phyloP scores from a whole-genome alignment of 2,113 vertebrate genomes.

The Passer domesticus region DNA sequence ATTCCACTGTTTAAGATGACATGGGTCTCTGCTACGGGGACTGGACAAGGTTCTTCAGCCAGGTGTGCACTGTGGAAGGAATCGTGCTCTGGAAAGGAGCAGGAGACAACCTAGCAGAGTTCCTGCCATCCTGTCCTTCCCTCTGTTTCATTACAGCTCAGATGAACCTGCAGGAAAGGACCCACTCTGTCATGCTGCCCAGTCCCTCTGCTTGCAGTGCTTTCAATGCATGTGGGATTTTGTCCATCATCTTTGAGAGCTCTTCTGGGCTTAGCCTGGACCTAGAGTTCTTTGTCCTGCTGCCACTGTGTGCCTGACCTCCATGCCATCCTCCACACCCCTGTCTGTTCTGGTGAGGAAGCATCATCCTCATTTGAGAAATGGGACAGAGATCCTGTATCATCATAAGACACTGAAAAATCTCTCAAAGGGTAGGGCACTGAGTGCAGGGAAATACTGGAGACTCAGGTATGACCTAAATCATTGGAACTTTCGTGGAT shows the following conservation, averaged over 20 bases:
- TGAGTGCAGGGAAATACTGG: not conserved
- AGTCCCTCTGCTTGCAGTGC: not conserved
- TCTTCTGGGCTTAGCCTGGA: not conserved
- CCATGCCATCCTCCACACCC: not conserved
- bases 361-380: not conserved
- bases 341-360: not conserved
- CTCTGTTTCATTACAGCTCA: not conserved
- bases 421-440: not conserved
- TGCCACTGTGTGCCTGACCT: not conserved
- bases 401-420: not conserved
- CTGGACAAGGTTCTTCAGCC: not conserved
- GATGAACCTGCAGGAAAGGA: not conserved
- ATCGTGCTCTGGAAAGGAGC: not conserved
- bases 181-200: not conserved
- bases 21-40: not conserved
- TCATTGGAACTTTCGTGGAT: not conserved
- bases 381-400: not conserved
- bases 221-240: not conserved
- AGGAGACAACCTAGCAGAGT: not conserved
- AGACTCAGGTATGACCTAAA: not conserved
- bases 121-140: rapidly evolving
- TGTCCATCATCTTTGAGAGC: not conserved
- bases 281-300: not conserved
- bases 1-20: not conserved
- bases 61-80: not conserved